These are phyloP conservation scores for Pterocles burchelli DNA, from an alignment of 2,113 vertebrate species.

Conservation along the genomic window DNA sequence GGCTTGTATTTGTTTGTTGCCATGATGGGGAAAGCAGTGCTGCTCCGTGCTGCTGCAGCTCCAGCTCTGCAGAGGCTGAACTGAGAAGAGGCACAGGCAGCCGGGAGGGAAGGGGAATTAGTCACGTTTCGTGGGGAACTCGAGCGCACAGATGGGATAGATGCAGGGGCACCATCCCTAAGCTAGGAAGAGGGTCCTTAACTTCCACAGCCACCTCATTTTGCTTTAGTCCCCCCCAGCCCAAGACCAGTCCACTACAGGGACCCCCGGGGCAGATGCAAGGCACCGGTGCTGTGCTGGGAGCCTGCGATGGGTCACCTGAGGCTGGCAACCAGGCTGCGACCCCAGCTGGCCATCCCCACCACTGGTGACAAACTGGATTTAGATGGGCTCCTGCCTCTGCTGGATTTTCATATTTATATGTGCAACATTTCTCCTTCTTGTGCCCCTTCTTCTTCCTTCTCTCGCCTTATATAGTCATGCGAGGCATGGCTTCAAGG, in stretches of 20 bases:
- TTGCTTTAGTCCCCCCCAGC: not conserved
- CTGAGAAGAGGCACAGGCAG: not conserved
- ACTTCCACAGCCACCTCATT: fast-evolving
- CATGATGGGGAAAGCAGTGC: not conserved
- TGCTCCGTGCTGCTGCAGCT: not conserved
- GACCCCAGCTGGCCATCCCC: not conserved
- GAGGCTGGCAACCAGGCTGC: not conserved
- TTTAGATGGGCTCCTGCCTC: not conserved
- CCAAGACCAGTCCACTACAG: no score
- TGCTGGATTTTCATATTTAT: not conserved
- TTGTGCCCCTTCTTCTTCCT: not conserved
- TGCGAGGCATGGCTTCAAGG: not conserved
- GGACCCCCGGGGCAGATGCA: not conserved
- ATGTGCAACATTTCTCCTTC: not conserved
- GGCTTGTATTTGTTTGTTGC: fast-evolving
- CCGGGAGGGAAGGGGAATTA: not conserved
- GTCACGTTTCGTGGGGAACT: fast-evolving
- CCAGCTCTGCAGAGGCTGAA: not conserved
- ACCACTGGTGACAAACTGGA: fast-evolving
- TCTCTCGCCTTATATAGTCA: conserved; percentile 48
- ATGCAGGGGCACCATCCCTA: fast-evolving
- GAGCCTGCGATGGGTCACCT: not conserved
- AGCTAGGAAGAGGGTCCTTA: not conserved
- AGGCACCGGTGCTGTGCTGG: fast-evolving
- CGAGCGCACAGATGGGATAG: not conserved